Conservation (phyloP, 1,140 invertebrate species). For the Trinorchestia longiramus region DNA sequence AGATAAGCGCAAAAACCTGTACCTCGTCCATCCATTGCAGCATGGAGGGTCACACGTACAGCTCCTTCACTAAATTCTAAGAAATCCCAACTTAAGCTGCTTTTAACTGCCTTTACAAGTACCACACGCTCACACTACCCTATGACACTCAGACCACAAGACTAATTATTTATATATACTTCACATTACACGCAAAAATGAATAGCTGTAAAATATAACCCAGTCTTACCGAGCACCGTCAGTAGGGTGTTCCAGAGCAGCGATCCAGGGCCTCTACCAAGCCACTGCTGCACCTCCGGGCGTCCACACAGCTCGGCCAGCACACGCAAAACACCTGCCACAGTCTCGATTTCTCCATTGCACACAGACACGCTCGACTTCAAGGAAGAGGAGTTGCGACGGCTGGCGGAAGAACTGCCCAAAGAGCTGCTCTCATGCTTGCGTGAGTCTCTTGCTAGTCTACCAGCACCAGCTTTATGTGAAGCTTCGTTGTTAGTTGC, state of each 20-base stretch:
- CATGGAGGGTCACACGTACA: no score
- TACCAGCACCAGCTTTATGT: background rate
- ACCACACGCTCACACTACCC: no score
- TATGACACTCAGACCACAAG: no score
- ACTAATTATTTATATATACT: no score
- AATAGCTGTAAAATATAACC: background rate
- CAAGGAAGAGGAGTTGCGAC: background rate
- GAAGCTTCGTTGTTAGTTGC: background rate
- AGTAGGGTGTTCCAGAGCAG: conserved; percentile 87
- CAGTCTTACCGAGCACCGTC: conserved; percentile 81
- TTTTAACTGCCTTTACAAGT: background rate
- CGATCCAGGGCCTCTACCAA: conserved; percentile 82
- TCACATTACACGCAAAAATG: background rate
- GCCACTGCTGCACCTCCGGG: conserved; percentile 86
- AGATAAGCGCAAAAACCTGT: no score
- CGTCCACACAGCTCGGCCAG: conserved; percentile 84
- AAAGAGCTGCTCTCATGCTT: conserved; percentile 1
- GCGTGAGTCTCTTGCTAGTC: background rate
- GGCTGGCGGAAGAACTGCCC: background rate
- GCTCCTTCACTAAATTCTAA: no score
- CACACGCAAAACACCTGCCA: conserved; percentile 76
- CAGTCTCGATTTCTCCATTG: background rate
- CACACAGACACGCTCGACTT: background rate
- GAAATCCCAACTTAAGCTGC: no score
- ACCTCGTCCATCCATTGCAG: no score